A percentile compares a stretch with the other conserved stretches of the same genome.
phyloP scores from a whole-genome alignment of 2,888 invertebrate genomes.

The Sussaba pulchella region DNA sequence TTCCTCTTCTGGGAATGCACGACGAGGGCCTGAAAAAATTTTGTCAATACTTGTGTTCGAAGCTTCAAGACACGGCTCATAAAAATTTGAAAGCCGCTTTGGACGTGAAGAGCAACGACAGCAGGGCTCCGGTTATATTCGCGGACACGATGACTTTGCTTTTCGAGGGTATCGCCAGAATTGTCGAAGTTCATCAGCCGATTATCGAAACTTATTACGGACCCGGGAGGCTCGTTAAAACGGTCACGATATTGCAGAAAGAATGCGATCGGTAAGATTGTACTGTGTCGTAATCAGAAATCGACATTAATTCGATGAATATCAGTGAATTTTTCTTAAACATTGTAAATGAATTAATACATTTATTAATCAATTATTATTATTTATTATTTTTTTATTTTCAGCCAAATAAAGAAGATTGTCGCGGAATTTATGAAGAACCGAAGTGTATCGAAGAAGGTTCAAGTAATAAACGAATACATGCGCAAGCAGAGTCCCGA shows the following conservation, averaged over 20 bases:
- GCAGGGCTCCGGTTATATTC: slow-evolving; percentile 91
- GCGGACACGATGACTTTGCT: slow-evolving; percentile 94
- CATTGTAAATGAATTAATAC: too few relatives aligned
- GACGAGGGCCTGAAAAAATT: slow-evolving; percentile 95
- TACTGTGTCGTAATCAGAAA: too few relatives aligned
- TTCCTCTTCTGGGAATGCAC: slow-evolving; percentile 96
- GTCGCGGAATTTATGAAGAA: slow-evolving; percentile 90
- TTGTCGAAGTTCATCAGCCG: slow-evolving; percentile 95
- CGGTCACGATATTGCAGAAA: slow-evolving; percentile 90
- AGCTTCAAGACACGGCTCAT: slow-evolving; percentile 89
- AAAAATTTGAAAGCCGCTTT: slow-evolving; percentile 90
- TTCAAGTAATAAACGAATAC: slow-evolving; percentile 87
- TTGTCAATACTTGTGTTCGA: slow-evolving; percentile 93
- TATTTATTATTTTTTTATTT: slow-evolving; percentile 8
- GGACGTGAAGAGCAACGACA: slow-evolving; percentile 88
- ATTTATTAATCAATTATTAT: too few relatives aligned
- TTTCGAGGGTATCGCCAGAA: slow-evolving; percentile 93
- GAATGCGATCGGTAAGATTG: slow-evolving; percentile 90
- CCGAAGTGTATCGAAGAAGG: slow-evolving; percentile 88
- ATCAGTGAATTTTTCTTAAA: too few relatives aligned
- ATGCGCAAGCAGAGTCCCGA: slow-evolving; percentile 85
- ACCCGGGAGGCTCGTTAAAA: slow-evolving; percentile 89
- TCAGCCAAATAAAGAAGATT: slow-evolving; percentile 86
- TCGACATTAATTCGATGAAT: too few relatives aligned
- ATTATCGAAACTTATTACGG: slow-evolving; percentile 96